Evolutionary conservation across 2,113 vertebrate genomes (phyloP), one percentile per base, ranked within the genome.

Genomic region (Dipodomys stephensi): DNA sequence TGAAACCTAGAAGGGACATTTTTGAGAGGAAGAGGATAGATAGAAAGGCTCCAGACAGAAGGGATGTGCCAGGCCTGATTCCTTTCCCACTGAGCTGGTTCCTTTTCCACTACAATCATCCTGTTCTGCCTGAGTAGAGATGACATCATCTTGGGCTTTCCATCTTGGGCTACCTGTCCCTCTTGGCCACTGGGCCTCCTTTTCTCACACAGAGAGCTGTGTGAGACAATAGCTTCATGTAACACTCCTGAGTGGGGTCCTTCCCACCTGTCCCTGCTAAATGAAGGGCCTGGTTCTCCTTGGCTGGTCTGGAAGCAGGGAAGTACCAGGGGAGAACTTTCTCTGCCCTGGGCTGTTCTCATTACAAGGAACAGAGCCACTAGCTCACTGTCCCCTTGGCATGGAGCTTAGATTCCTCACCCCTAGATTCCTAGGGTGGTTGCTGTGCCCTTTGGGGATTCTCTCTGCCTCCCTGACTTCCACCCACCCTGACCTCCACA

Each of bases 361-460:
- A 18, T 22, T 46, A 20, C 35, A 49, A n/a, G 64, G 27, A 64
- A 0, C 7, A 20, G 77, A 44, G 23, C 23, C 25, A 27, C 11
- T 71, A 39, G 39, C 39, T 49, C 25, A 0, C 46, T 76, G 62
- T 87, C 28, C 68, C 6, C 35, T 69, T 78, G 12, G 73, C 2
- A 5, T 32, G 73, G 35, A 69, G 10, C 20, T 3, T 2, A 27
- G 30, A 1, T 25, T 19, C 67, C 53, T 57, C 53, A 57, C 53
- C 53, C 53, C 16, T 57, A 57, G 53, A 57, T 57, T 57, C 53
- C 53, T 57, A 18, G 15, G 53, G 53, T 57, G 12, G 53, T 16
- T 57, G 16, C 68, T 1, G 5, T 0, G 5, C 32, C 1, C 67
- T 10, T 1, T 0, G 8, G 68, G 23, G 20, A 7, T n/a, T 79